phyloP scores from a whole-genome alignment of 2,797 vertebrate genomes.

The Alca torda region DNA sequence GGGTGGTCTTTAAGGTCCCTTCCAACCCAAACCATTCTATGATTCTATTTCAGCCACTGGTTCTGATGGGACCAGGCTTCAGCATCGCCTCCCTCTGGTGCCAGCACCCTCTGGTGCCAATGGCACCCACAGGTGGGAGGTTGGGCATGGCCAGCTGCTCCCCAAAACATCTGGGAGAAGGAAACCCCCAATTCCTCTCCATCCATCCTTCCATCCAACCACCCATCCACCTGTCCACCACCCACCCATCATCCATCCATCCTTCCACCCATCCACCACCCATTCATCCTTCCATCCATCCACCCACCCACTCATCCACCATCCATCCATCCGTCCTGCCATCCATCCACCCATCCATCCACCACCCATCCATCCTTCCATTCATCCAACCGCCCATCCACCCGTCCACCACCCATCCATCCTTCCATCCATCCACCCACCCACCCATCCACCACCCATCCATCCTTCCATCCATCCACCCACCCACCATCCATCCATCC shows the following conservation, averaged over 20 bases:
- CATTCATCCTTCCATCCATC: too few species aligned
- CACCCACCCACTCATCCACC: too few species aligned
- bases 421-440: too few species aligned
- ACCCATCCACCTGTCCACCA: too few species aligned
- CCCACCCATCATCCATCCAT: too few species aligned
- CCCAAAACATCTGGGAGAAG: neutral
- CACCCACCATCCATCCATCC: too few species aligned
- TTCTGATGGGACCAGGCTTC: neutral
- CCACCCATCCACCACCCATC: too few species aligned
- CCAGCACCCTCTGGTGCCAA: neutral
- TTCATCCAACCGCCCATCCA: too few species aligned
- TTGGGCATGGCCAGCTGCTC: neutral
- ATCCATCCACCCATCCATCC: neutral
- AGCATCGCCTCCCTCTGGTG: neutral
- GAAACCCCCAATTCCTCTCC: neutral
- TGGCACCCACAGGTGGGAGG: fast-evolving
- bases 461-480: too few species aligned
- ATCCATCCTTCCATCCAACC: neutral
- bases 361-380: neutral
- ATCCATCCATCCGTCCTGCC: too few species aligned
- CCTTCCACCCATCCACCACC: neutral
- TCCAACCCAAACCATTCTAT: neutral
- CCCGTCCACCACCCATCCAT: too few species aligned
- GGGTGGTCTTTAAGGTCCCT: neutral
- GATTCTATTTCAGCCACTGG: neutral